These are phyloP conservation scores for Tachina lurida DNA, from an alignment of 2,888 invertebrate species.

Conservation along the genomic window DNA sequence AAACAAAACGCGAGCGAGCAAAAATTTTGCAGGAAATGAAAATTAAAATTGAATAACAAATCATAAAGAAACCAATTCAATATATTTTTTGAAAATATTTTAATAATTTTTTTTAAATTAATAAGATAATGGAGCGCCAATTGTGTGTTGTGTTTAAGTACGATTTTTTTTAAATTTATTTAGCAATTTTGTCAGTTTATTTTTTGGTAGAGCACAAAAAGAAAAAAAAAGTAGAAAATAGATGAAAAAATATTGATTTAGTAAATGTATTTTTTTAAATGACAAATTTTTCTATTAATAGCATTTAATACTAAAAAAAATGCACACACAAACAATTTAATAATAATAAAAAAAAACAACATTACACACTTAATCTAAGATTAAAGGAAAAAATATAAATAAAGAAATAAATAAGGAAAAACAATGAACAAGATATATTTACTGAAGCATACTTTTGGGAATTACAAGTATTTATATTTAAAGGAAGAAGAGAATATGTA, in stretches of 20 bases:
- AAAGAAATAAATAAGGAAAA: slow-evolving; percentile 58
- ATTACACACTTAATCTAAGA: slow-evolving; percentile 78
- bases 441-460: slow-evolving; percentile 35
- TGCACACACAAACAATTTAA: slow-evolving; percentile 46
- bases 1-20: slow-evolving; percentile 67
- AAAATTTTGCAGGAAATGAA: slow-evolving; percentile 66
- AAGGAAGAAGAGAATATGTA: neutral
- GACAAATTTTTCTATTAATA: slow-evolving; percentile 58
- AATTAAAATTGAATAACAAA: slow-evolving; percentile 37
- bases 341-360: slow-evolving; percentile 59
- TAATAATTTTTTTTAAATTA: slow-evolving; percentile 30
- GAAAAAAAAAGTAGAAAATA: slow-evolving; percentile 72
- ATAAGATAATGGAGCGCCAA: slow-evolving; percentile 65
- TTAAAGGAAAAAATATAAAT: neutral
- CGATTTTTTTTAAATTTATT: slow-evolving; percentile 53
- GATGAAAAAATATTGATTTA: slow-evolving; percentile 73
- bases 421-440: slow-evolving; percentile 17
- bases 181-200: slow-evolving; percentile 67
- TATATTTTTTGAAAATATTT: slow-evolving; percentile 31
- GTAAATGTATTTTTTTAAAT: slow-evolving; percentile 65
- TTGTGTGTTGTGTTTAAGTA: slow-evolving; percentile 71
- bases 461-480: neutral
- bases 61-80: slow-evolving; percentile 52
- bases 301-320: slow-evolving; percentile 65
- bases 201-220: slow-evolving; percentile 69